Conservation (phyloP, 2,113 vertebrate genomes). For the Peromyscus maniculatus region DNA sequence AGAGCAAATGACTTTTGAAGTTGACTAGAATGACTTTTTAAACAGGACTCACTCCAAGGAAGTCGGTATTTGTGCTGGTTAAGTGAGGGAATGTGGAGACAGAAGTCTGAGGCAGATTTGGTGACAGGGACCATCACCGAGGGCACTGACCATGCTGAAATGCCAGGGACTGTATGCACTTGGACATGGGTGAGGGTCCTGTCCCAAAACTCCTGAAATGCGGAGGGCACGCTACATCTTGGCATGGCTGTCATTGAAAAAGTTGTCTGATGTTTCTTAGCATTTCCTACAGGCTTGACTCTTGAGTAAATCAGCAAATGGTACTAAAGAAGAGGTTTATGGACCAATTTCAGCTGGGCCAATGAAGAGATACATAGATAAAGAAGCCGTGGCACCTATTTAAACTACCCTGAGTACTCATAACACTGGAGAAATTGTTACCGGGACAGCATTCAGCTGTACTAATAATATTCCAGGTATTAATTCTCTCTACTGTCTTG, state of each 20-base stretch:
- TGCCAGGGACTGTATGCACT: neutral
- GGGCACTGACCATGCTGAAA: neutral
- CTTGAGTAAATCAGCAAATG: neutral
- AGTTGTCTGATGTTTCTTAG: neutral
- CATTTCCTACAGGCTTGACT: neutral
- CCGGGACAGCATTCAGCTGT: neutral
- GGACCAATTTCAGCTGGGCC: neutral
- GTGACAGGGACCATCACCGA: neutral
- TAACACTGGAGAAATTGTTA: neutral
- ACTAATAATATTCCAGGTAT: neutral
- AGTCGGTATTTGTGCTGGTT: neutral
- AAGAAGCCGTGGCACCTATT: neutral
- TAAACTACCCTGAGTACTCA: slow-evolving; percentile 12
- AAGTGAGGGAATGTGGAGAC: neutral
- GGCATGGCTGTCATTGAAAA: neutral
- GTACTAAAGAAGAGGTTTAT: neutral
- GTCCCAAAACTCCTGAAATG: neutral
- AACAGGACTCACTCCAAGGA: neutral
- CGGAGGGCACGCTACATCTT: neutral
- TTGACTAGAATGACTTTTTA: slow-evolving; percentile 15
- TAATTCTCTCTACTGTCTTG: neutral
- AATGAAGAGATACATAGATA: neutral
- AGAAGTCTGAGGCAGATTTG: neutral
- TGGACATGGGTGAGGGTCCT: neutral
- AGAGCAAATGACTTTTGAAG: slow-evolving; percentile 28